These are phyloP conservation scores for Eumerus sabulonum DNA, from an alignment of 2,888 invertebrate genomes.

Conservation along the genomic window DNA sequence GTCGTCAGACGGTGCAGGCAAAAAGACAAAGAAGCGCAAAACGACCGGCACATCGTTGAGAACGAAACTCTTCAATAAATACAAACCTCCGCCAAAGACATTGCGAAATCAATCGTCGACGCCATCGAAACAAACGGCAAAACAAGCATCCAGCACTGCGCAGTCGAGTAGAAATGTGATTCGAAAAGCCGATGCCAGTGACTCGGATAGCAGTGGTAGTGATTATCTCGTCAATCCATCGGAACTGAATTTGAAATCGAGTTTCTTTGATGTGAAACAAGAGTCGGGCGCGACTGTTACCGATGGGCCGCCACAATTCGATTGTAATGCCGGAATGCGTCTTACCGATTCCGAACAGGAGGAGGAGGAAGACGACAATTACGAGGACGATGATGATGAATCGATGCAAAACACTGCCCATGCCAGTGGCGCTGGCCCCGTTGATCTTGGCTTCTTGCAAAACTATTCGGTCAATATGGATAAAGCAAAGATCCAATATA, in stretches of 20 bases:
- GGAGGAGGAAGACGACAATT: conserved; percentile 71
- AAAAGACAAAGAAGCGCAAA: conserved; percentile 59
- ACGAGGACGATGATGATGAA: conserved; percentile 70
- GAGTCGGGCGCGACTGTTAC: conserved; percentile 4
- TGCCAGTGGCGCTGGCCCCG: conserved; percentile 48
- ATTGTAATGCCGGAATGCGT: conserved; percentile 76
- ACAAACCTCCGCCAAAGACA: conserved; percentile 75
- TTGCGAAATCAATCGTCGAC: conserved; percentile 54
- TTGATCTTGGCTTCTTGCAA: conserved; percentile 81
- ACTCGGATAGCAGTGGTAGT: conserved; percentile 79
- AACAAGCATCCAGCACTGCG: not conserved
- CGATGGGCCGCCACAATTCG: conserved; percentile 73
- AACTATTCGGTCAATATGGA: conserved; percentile 81
- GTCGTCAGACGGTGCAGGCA: conserved; percentile 21
- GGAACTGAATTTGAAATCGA: conserved; percentile 81
- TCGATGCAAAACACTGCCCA: conserved; percentile 63
- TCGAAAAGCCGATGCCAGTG: conserved; percentile 36
- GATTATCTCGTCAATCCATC: conserved; percentile 81
- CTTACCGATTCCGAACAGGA: conserved; percentile 76
- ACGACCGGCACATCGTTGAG: conserved; percentile 62
- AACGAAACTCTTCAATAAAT: conserved; percentile 75
- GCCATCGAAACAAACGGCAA: conserved; percentile 54
- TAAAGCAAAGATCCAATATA: conserved; percentile 81
- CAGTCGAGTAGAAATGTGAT: not conserved
- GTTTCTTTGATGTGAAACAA: conserved; percentile 79